Evolutionary conservation across 2,113 vertebrate species (phyloP).

Genomic region (Sylvilagus bachmani): DNA sequence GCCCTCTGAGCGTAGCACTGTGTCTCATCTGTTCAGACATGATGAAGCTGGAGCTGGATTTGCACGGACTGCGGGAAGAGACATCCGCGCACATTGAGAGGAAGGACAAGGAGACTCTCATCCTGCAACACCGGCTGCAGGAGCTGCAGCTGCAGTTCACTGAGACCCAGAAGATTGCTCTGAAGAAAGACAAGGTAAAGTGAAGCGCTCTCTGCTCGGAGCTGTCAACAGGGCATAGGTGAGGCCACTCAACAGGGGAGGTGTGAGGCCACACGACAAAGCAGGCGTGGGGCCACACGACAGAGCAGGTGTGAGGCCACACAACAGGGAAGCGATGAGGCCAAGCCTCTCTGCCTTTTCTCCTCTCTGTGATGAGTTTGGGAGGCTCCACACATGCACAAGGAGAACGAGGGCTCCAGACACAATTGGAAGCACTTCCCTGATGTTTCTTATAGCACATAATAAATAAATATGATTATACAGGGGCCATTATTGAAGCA

Average conservation of each 20-base stretch:
- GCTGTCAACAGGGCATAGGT: not conserved
- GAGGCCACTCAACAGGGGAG: not conserved
- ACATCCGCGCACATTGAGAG: constrained; percentile 74
- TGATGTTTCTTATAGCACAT: not conserved
- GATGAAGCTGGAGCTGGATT: constrained; percentile 83
- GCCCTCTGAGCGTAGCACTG: not conserved
- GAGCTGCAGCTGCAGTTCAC: constrained; percentile 83
- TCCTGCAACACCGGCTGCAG: constrained; percentile 79
- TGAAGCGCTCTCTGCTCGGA: not conserved
- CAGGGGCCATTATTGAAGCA: not conserved
- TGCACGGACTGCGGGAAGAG: constrained; percentile 81
- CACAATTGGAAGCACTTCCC: not conserved
- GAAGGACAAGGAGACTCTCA: constrained; percentile 81
- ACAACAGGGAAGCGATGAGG: not conserved
- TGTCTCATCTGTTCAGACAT: constrained; percentile 73
- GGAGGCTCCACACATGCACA: not conserved
- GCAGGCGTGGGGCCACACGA: too few species aligned
- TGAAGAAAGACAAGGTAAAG: constrained; percentile 85
- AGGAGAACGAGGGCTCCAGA: not conserved
- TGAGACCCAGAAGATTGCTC: constrained; percentile 78
- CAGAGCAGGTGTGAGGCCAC: too few species aligned
- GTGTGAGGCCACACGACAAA: too few species aligned
- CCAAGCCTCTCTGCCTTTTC: not conserved
- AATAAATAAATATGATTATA: not conserved
- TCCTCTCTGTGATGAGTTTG: too few species aligned